Evolutionary conservation across 2,888 invertebrate genomes (phyloP), one percentile per base, ranked within the genome.

Genomic region (Drosophila putrida): DNA sequence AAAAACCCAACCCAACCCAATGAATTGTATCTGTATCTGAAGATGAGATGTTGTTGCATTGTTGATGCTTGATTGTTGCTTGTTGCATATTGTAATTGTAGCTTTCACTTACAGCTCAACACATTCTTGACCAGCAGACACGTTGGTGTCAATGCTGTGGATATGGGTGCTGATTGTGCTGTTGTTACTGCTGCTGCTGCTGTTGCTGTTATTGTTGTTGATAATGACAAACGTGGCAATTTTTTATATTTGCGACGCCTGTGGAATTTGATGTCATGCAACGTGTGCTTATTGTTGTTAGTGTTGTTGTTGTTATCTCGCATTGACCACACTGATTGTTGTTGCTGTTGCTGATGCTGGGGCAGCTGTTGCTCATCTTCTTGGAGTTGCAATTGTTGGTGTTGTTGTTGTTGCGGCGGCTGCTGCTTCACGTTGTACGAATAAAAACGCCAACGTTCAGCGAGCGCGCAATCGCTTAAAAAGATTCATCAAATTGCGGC

Each of bases 401-500:
- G 62, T 11, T 77, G 73, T 27, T 71, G 63, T 41, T 4, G 28
- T 5, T 28, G 28, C 4, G 57, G 58, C 8, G 35, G 71, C 11
- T 51, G 58, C 25, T 79, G 82, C 58, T 81, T 77, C 31, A 85
- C 71, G 51, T 90, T 89, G 76, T 91, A 91, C 44, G 91, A 91
- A 60, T 89, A 89, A 66, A 89, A 77, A 72, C 82, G 90, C 75
- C 86, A 89, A 55, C 89, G 89, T 66, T 92, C 91, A 28, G 88
- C 89, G 44, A 88, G 79, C 61, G 87, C 92, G 64, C 90, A 92
- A 72, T 91, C 91, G 68, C 82, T 87, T 64, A 92, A 79, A 82
- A 92, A 79, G 92, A 83, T 80, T 92, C 92, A 86, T 92, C 92
- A 80, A 92, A 92, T 69, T 91, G 82, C 80, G 92, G 92, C 82